These are phyloP conservation scores for Amazona guildingii DNA, from an alignment of 2,113 vertebrate species.

Conservation along the genomic window DNA sequence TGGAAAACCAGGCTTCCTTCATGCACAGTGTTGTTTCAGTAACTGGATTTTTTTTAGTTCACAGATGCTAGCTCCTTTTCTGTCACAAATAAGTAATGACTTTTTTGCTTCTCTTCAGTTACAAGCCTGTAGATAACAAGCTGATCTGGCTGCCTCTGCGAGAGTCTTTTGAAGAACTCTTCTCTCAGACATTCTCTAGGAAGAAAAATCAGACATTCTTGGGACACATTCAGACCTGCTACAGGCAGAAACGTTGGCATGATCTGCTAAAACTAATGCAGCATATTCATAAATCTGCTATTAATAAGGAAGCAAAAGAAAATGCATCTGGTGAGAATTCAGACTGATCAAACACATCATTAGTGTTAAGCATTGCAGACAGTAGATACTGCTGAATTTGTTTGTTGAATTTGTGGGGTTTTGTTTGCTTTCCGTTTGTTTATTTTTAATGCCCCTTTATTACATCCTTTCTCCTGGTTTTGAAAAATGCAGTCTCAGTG, in stretches of 20 bases:
- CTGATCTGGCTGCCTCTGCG: conserved; percentile 91
- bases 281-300: conserved; percentile 90
- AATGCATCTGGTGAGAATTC: conserved; percentile 80
- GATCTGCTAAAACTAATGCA: conserved; percentile 95
- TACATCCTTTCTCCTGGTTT: background rate
- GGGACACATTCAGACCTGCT: conserved; percentile 96
- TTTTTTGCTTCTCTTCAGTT: conserved; percentile 73
- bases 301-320: conserved; percentile 82
- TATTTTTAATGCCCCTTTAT: background rate
- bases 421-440: background rate
- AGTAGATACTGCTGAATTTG: background rate
- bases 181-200: conserved; percentile 92
- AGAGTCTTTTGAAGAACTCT: conserved; percentile 94
- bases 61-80: background rate
- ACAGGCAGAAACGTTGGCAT: conserved; percentile 91
- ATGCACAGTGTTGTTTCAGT: background rate
- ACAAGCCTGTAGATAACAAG: conserved; percentile 93
- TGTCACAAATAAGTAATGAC: background rate
- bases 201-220: conserved; percentile 95
- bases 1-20: background rate
- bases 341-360: background rate
- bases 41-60: background rate
- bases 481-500: background rate
- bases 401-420: background rate
- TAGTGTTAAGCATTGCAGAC: background rate